A percentile compares a stretch with the other conserved stretches of the same genome.
Evolutionary conservation across 2,797 vertebrate species (phyloP).

Genomic region (Hypotaenidia philippensis): DNA sequence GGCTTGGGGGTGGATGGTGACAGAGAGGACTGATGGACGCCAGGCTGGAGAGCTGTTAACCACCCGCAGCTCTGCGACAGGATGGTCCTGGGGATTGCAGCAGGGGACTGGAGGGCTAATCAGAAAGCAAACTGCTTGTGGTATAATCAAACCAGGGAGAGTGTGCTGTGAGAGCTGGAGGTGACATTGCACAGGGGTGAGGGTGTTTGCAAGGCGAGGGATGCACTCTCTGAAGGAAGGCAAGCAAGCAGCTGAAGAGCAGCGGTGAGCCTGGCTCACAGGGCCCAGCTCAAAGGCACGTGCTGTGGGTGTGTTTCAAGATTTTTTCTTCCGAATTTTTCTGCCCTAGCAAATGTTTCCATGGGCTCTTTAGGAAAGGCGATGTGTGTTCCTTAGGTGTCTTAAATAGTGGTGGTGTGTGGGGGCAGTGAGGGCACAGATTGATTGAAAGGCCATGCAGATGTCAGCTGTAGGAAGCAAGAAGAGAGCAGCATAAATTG

Average conservation of each 20-base stretch:
- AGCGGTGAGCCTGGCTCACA: not conserved
- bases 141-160: not conserved
- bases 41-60: not conserved
- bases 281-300: not conserved
- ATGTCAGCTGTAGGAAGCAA: not conserved
- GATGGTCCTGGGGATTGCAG: not conserved
- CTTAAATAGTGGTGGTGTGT: not conserved
- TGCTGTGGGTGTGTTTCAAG: not conserved
- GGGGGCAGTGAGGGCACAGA: not conserved
- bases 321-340: not conserved
- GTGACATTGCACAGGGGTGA: not conserved
- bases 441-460: rapidly evolving
- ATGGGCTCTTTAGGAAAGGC: not conserved
- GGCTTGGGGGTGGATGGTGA: not conserved
- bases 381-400: not conserved
- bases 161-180: not conserved
- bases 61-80: rapidly evolving
- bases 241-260: not conserved
- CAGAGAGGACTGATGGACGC: not conserved
- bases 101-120: not conserved
- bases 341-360: rapidly evolving
- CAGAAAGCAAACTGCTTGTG: not conserved
- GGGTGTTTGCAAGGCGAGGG: not conserved
- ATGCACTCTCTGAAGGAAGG: not conserved
- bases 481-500: not conserved